phyloP scores from a whole-genome alignment of 64 coral and sea anemone species.

The Trachythela sp. region DNA sequence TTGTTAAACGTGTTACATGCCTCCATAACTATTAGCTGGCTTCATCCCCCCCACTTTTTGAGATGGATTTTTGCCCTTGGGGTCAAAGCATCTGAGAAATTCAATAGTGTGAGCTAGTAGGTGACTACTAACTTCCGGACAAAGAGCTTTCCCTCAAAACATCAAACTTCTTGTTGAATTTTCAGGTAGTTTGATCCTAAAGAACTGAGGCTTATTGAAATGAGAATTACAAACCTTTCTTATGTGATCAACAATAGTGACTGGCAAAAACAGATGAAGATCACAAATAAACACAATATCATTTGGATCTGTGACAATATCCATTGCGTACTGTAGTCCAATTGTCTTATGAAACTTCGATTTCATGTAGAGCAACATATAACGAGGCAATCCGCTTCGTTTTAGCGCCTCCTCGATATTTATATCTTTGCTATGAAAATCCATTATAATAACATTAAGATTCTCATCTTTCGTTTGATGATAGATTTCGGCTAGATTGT shows the following conservation, averaged over 20 bases:
- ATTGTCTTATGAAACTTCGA: slow-evolving; percentile 46
- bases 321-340: slow-evolving; percentile 53
- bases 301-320: slow-evolving; percentile 48
- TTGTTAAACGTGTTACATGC: no score
- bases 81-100: no score
- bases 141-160: no score
- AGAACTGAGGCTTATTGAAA: no score
- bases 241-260: slow-evolving; percentile 37
- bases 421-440: slow-evolving; percentile 69
- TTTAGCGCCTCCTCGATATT: slow-evolving; percentile 56
- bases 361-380: slow-evolving; percentile 24
- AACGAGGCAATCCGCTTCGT: slow-evolving; percentile 34
- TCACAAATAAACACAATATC: slow-evolving; percentile 56
- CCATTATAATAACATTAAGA: slow-evolving; percentile 65
- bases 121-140: no score
- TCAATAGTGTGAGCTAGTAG: no score
- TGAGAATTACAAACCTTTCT: slow-evolving; percentile 39
- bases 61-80: no score
- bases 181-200: no score
- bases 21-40: no score
- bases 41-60: no score
- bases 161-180: no score
- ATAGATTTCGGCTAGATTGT: slow-evolving; percentile 46
- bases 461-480: slow-evolving; percentile 50
- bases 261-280: slow-evolving; percentile 38